Conservation (phyloP, 2,888 invertebrate genomes). For the Nomada fabriciana region DNA sequence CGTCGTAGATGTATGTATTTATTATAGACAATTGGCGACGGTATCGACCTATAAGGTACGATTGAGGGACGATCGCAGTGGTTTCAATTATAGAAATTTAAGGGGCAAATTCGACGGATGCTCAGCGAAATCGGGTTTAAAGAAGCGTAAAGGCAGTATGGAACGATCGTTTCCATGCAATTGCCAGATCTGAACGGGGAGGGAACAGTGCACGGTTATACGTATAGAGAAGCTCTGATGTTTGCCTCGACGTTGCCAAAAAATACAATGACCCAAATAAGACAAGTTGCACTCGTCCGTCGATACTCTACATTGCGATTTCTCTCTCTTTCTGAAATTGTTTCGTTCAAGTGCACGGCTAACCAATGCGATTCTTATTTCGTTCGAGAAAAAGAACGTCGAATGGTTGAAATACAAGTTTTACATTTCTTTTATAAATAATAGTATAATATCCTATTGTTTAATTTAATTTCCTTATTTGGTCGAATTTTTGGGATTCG, state of each 20-base stretch:
- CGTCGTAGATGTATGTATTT: no score
- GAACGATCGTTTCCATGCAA: slow-evolving; percentile 59
- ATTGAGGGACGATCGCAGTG: not conserved
- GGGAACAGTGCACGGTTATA: slow-evolving; percentile 54
- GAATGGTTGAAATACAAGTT: not conserved
- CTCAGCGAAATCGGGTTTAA: slow-evolving; percentile 45
- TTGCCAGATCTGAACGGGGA: slow-evolving; percentile 49
- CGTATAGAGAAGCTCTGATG: slow-evolving; percentile 44
- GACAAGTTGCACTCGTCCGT: slow-evolving; percentile 52
- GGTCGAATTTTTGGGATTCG: no score
- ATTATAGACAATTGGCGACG: not conserved
- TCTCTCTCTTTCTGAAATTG: slow-evolving; percentile 14
- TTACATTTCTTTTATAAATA: slow-evolving; percentile 7
- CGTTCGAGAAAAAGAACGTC: not conserved
- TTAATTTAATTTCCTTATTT: no score
- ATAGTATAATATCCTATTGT: no score
- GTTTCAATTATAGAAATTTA: slow-evolving; percentile 43
- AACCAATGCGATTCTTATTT: slow-evolving; percentile 3
- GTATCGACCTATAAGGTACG: slow-evolving; percentile 3
- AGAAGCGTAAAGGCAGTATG: slow-evolving; percentile 56
- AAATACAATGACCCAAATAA: slow-evolving; percentile 67
- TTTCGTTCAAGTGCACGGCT: slow-evolving; percentile 17
- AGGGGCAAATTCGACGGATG: slow-evolving; percentile 30
- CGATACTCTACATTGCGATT: slow-evolving; percentile 51
- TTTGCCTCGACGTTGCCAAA: slow-evolving; percentile 62